phyloP scores from a whole-genome alignment of 2,113 vertebrate species.

The Planiliza haematocheilus region DNA sequence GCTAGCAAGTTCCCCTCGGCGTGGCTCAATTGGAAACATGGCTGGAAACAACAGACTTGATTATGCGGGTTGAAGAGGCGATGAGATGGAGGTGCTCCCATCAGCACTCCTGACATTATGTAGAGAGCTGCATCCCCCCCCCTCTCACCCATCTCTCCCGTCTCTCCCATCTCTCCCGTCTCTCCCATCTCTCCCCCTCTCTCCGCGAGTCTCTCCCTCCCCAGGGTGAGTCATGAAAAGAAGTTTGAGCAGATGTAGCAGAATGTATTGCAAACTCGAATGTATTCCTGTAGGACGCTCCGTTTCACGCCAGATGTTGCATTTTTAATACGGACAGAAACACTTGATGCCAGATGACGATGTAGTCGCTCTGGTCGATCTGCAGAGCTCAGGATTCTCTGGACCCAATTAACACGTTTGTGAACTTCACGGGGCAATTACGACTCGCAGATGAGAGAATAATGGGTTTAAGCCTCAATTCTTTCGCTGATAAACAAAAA shows the following conservation, averaged over 20 bases:
- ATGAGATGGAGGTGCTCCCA: conserved; percentile 52
- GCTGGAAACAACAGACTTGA: conserved; percentile 57
- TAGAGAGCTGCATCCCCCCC: conserved; percentile 41
- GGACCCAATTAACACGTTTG: conserved; percentile 11
- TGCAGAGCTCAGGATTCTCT: conserved; percentile 28
- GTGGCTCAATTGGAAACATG: conserved; percentile 46
- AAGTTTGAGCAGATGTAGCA: conserved; percentile 73
- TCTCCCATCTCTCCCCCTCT: background rate
- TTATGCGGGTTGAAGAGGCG: conserved; percentile 57
- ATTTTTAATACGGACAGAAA: conserved; percentile 75
- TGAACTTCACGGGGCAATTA: conserved; percentile 5
- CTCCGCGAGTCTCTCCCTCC: conserved; percentile 21
- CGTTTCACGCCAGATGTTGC: conserved; percentile 67
- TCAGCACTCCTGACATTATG: conserved; percentile 55
- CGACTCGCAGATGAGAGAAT: background rate
- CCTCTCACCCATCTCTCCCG: too few relatives aligned
- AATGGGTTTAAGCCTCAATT: conserved; percentile 5
- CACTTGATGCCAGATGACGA: conserved; percentile 27
- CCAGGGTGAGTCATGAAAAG: conserved; percentile 61
- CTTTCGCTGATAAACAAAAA: background rate
- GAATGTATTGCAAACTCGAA: conserved; percentile 61
- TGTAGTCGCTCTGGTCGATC: conserved; percentile 17
- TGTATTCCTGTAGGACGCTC: conserved; percentile 67
- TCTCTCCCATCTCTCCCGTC: background rate
- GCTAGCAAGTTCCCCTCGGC: conserved; percentile 27